Conservation (phyloP, 2,888 invertebrate species). For the Gasteruption jaculator region DNA sequence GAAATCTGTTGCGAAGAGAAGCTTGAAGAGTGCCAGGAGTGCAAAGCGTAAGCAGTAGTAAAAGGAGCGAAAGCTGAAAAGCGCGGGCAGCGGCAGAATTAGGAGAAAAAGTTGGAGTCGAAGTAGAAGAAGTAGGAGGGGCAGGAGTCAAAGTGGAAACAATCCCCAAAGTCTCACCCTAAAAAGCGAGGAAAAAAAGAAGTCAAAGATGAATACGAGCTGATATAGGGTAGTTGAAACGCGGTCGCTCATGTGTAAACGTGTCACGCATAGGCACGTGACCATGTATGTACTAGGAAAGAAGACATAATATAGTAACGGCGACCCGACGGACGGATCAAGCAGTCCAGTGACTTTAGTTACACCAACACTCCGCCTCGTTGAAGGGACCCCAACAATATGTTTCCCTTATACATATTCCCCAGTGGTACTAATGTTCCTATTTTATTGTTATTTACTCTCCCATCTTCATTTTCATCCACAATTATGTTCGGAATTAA, state of each 20-base stretch:
- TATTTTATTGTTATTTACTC: too few species aligned
- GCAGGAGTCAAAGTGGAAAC: constrained; percentile 37
- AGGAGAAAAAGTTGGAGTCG: neutral
- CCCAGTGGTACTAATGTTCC: too few species aligned
- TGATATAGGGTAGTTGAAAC: constrained; percentile 29
- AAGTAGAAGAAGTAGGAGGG: neutral
- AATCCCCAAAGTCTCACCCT: constrained; percentile 35
- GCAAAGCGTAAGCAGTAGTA: too few species aligned
- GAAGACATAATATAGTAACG: constrained; percentile 45
- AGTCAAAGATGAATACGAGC: constrained; percentile 34
- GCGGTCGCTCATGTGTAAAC: constrained; percentile 42
- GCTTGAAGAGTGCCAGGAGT: too few species aligned
- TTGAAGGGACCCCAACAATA: too few species aligned
- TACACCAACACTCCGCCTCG: too few species aligned
- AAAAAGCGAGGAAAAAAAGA: too few species aligned
- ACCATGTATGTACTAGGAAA: constrained; percentile 48
- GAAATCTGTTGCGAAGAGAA: too few species aligned
- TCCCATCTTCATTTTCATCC: too few species aligned
- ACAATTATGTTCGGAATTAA: too few species aligned
- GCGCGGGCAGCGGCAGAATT: constrained; percentile 1
- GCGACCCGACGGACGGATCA: constrained; percentile 26
- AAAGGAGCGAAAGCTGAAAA: constrained; percentile 2
- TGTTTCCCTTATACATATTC: too few species aligned
- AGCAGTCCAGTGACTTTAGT: too few species aligned
- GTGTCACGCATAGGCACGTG: constrained; percentile 50